phyloP scores from a whole-genome alignment of 1,140 invertebrate species.

The Conus betulinus region DNA sequence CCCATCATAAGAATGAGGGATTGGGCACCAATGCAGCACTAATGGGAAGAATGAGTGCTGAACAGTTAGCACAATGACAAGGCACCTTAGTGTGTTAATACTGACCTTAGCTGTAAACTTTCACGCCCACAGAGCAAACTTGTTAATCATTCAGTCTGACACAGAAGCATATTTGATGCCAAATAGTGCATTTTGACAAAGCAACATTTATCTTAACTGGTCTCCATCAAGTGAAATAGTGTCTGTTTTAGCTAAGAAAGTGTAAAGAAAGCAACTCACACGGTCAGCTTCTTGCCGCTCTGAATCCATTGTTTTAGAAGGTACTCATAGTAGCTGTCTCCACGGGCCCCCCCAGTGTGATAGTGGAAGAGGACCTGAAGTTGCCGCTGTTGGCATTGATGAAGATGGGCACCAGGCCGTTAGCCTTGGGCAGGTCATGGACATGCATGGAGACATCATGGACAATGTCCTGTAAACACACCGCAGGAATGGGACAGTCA shows the following conservation, averaged over 20 bases:
- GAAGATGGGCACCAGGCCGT: conserved; percentile 97
- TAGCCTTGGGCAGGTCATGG: conserved; percentile 90
- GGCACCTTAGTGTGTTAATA: too few relatives aligned
- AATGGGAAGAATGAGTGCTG: too few relatives aligned
- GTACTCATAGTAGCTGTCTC: conserved; percentile 99
- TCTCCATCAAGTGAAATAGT: neutral
- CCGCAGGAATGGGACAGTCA: too few relatives aligned
- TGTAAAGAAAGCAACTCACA: conserved; percentile 54
- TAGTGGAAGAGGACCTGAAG: conserved; percentile 89
- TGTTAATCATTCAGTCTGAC: too few relatives aligned
- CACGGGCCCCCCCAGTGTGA: conserved; percentile 91
- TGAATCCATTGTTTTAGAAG: conserved; percentile 97
- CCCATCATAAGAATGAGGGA: too few relatives aligned
- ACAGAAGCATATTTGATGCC: too few relatives aligned
- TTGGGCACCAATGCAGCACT: too few relatives aligned
- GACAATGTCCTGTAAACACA: conserved; percentile 81
- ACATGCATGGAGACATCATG: conserved; percentile 92
- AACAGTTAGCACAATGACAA: too few relatives aligned
- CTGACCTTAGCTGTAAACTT: too few relatives aligned
- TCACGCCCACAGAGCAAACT: too few relatives aligned
- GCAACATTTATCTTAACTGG: too few relatives aligned
- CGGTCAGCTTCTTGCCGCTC: conserved; percentile 84
- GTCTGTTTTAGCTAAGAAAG: neutral
- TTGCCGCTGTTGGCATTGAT: conserved; percentile 90
- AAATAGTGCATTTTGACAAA: too few relatives aligned